Percentiles rank a stretch among this genome's conserved stretches.
Evolutionary conservation across 2,888 invertebrate species (phyloP).

Genomic region (Lasioglossum oenotherae): DNA sequence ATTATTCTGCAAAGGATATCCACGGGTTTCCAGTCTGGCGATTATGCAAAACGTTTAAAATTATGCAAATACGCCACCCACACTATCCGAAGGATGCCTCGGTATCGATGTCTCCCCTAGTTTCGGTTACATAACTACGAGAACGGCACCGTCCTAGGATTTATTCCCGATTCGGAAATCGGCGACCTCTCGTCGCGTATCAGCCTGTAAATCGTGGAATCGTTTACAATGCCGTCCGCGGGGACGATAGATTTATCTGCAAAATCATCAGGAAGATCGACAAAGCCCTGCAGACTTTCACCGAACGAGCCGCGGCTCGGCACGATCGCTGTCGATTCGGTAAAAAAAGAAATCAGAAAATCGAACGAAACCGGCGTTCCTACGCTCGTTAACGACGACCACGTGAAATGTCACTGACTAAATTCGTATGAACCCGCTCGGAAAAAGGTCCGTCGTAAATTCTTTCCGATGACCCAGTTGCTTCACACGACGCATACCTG

Average conservation of each 20-base stretch:
- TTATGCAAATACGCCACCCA: slow-evolving; percentile 22
- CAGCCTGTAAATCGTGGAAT: slow-evolving; percentile 31
- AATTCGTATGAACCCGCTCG: slow-evolving; percentile 26
- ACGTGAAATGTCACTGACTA: slow-evolving; percentile 54
- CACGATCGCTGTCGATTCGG: neutral
- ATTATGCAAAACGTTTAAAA: slow-evolving; percentile 3
- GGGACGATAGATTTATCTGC: slow-evolving; percentile 18
- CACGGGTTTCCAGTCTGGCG: neutral
- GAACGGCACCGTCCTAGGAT: neutral
- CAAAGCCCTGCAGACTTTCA: slow-evolving; percentile 33
- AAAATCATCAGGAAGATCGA: slow-evolving; percentile 16
- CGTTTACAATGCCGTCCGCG: slow-evolving; percentile 8
- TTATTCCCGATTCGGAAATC: slow-evolving; percentile 16
- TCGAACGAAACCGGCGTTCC: slow-evolving; percentile 12
- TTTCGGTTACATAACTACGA: slow-evolving; percentile 21
- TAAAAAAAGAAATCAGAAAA: neutral
- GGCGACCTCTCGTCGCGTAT: slow-evolving; percentile 14
- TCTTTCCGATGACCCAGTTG: neutral
- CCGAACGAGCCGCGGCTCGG: slow-evolving; percentile 7
- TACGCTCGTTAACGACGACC: slow-evolving; percentile 42
- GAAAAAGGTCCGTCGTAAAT: slow-evolving; percentile 20
- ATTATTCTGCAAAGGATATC: neutral
- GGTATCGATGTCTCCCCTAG: neutral
- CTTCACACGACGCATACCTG: no score
- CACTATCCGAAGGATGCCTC: neutral